Conservation (phyloP, 2,113 vertebrate genomes). For the Blennius ocellaris region DNA sequence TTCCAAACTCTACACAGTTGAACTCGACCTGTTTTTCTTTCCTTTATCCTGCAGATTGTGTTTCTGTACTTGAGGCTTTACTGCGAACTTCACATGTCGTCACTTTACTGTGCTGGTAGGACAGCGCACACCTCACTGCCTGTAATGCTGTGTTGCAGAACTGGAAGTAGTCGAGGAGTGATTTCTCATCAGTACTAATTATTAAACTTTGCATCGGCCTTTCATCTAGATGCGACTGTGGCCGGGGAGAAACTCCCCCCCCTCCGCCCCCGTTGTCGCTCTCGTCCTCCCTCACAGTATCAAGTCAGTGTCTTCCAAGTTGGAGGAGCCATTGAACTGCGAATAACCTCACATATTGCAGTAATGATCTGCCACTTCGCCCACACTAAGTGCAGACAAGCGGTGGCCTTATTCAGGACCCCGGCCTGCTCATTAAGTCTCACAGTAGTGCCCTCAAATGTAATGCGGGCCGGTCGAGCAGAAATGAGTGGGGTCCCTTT, state of each 20-base stretch:
- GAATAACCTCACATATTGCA: conserved; percentile 50
- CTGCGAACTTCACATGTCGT: conserved; percentile 22
- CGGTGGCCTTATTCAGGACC: conserved; percentile 45
- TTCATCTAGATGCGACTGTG: conserved; percentile 15
- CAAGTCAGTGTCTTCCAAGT: conserved; percentile 19
- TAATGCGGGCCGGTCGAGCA: conserved; percentile 68
- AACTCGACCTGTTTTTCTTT: conserved; percentile 7
- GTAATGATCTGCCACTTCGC: conserved; percentile 46
- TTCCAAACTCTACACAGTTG: conserved; percentile 52
- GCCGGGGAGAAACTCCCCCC: no score
- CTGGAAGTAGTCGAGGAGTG: conserved; percentile 58
- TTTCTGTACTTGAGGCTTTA: conserved; percentile 43
- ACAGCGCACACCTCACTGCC: conserved; percentile 26
- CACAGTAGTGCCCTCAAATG: conserved; percentile 53
- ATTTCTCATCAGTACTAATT: conserved; percentile 30
- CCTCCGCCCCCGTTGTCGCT: not conserved
- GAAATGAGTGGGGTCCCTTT: conserved; percentile 40
- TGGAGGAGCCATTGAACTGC: conserved; percentile 36
- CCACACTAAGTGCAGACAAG: conserved; percentile 18
- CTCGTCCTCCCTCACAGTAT: conserved; percentile 24
- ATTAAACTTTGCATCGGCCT: conserved; percentile 1
- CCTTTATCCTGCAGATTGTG: conserved; percentile 44
- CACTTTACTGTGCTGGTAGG: conserved; percentile 25
- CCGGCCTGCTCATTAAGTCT: conserved; percentile 45
- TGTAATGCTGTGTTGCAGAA: conserved; percentile 49